phyloP scores from a whole-genome alignment of 2,888 invertebrate genomes.

The Herminia tarsipennalis region DNA sequence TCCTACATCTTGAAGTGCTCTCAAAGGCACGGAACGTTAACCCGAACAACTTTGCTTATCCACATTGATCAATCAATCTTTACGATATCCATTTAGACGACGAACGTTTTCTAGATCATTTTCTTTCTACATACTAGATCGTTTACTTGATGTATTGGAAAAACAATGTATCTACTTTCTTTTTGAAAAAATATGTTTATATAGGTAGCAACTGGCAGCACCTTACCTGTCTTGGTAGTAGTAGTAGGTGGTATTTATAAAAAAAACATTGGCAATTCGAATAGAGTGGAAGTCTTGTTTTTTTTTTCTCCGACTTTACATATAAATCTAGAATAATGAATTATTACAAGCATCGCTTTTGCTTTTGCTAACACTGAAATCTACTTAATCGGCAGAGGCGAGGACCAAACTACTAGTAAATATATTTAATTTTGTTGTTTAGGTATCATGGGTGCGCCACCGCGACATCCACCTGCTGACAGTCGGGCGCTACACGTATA shows the following conservation, averaged over 20 bases:
- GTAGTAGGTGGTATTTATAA: too few relatives aligned
- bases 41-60: constrained; percentile 8
- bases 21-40: constrained; percentile 7
- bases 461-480: constrained; percentile 96
- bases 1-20: constrained; percentile 3
- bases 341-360: too few relatives aligned
- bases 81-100: constrained; percentile 7
- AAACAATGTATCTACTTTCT: too few relatives aligned
- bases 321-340: not conserved
- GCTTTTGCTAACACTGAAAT: too few relatives aligned
- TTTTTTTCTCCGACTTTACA: not conserved
- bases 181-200: too few relatives aligned
- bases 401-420: too few relatives aligned
- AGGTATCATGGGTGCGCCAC: constrained; percentile 97
- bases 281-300: too few relatives aligned
- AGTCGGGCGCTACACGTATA: constrained; percentile 95
- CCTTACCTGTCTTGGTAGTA: too few relatives aligned
- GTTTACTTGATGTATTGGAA: too few relatives aligned
- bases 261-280: too few relatives aligned
- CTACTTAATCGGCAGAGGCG: too few relatives aligned
- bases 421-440: constrained; percentile 60
- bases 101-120: not conserved
- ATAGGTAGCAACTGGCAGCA: too few relatives aligned
- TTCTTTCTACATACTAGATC: not conserved
- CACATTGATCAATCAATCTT: constrained; percentile 13